Conservation (phyloP, 2,888 invertebrate species). For the Drosophila neoperkinsi region DNA sequence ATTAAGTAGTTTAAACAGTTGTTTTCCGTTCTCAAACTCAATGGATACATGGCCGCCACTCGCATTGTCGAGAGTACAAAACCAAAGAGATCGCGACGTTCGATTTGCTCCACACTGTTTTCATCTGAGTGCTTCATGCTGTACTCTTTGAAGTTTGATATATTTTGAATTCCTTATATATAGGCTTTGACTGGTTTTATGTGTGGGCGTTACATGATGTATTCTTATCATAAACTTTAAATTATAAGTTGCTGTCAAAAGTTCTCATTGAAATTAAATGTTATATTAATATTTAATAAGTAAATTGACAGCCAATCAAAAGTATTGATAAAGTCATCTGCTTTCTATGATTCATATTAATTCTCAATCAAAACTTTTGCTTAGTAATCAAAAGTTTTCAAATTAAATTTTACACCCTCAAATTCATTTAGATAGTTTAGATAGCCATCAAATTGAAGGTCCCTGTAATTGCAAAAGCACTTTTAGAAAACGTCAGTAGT, state of each 20-base stretch:
- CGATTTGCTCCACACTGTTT: neutral
- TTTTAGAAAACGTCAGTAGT: neutral
- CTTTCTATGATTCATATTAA: slow-evolving; percentile 11
- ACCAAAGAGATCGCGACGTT: slow-evolving; percentile 70
- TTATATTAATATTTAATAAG: slow-evolving; percentile 48
- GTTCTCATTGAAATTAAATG: slow-evolving; percentile 17
- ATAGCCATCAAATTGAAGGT: neutral
- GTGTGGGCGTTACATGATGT: neutral
- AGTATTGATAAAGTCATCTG: slow-evolving; percentile 16
- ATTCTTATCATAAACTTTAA: slow-evolving; percentile 7
- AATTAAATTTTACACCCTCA: neutral
- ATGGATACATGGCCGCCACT: slow-evolving; percentile 68
- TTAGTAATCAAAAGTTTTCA: neutral
- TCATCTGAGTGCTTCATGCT: slow-evolving; percentile 23
- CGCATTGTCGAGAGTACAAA: slow-evolving; percentile 67
- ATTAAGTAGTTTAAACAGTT: slow-evolving; percentile 5
- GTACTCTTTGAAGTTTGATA: neutral
- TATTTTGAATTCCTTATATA: slow-evolving; percentile 40
- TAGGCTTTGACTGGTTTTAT: neutral
- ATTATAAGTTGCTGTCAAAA: slow-evolving; percentile 18
- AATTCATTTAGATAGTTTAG: neutral
- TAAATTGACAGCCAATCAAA: neutral
- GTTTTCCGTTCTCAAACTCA: slow-evolving; percentile 9
- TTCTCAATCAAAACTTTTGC: slow-evolving; percentile 12
- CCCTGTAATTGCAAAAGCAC: neutral